Evolutionary conservation across 2,797 vertebrate species (phyloP), one percentile per base, ranked within the genome.

Genomic region (Synaphobranchus kaupii): DNA sequence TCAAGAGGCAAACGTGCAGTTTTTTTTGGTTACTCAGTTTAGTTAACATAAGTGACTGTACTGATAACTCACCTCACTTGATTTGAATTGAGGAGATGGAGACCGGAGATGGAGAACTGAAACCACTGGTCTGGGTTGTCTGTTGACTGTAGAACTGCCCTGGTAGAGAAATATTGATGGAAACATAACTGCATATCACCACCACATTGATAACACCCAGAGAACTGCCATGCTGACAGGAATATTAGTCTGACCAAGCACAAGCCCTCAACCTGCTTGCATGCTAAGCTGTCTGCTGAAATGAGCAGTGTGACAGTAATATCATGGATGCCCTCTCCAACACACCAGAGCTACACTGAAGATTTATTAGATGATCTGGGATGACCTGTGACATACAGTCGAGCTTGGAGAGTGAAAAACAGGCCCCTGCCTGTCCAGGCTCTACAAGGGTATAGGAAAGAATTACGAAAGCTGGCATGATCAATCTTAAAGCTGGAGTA

Each of bases 221-320:
- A 66, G 60, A 66, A n/a, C 22, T 66, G 60, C 25, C 84, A 56
- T 54, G 89, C 89, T 90, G 84, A 39, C 22, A 73, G 85, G 44
- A 86, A 63, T 71, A 66, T n/a, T 66, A 66, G 25, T 56, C 54
- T 25, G 25, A 66, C 60, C 25, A 66, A 66, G 60, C 60, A 66
- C 60, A 25, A 12, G 22, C 60, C 9, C 60, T 66, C 25, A 9
- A 66, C 22, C 25, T 66, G 25, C 60, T 22, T 66, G 60, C 17
- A n/a, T 66, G 60, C 9, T 22, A 66, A 12, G 60, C 60, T 66
- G 60, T 66, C 60, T 66, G 60, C 22, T 66, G 60, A 66, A 66
- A 25, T 66, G 60, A n/a, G 60, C 60, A 25, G 5, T 66, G 60
- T n/a, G 22, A 66, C 60, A 66, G 60, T 66, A n/a, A 66, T 66